Base-by-base conservation (phyloP, 2,888 invertebrate species). In the Trichopoda pennipes region DNA sequence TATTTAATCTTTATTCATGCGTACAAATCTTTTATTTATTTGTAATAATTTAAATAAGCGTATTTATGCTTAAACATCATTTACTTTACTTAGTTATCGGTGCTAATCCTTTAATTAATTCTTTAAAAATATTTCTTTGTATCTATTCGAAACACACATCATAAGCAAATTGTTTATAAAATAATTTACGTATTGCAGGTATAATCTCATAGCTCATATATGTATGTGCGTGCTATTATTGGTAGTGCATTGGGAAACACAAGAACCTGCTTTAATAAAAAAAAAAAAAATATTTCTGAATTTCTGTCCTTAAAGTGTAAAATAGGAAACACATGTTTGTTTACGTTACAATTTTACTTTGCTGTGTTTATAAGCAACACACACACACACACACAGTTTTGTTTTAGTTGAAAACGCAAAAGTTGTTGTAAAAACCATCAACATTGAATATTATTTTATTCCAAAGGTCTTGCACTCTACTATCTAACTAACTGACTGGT, bases 291-390 rank as follows among this genome's bases (percentile, higher is more conserved):
- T 44, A 8, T 16, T 58, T 38, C 51, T 51, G 17, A 23, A 51
- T 47, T 38, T 44, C 2, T 28, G 32, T 32, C 28, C n/a, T 63
- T n/a, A 17, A 42, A 60, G 42, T 32, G 53, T 63, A 44, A 63
- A 73, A 73, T 63, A 32, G 63, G 61, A 10, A 61, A 72, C 19
- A 19, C 55, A 55, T 35, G 63, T 63, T 63, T 73, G 55, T 55
- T 44, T 73, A 32, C 44, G 17, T 42, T 42, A 53, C 14, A 42
- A 19, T 53, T 61, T 61, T 17, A 17, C 42, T 73, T 73, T 53
- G 53, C 53, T 63, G 44, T 73, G 23, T 28, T 63, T 55, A 53
- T 73, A 53, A 35, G 49, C 9, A 70, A 60, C 51, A 32, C 38
- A 23, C 14, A 47, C 49, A 17, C 23, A n/a, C 8, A 28, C 28